Conservation (phyloP, 2,113 vertebrate species). For the Excalfactoria chinensis region DNA sequence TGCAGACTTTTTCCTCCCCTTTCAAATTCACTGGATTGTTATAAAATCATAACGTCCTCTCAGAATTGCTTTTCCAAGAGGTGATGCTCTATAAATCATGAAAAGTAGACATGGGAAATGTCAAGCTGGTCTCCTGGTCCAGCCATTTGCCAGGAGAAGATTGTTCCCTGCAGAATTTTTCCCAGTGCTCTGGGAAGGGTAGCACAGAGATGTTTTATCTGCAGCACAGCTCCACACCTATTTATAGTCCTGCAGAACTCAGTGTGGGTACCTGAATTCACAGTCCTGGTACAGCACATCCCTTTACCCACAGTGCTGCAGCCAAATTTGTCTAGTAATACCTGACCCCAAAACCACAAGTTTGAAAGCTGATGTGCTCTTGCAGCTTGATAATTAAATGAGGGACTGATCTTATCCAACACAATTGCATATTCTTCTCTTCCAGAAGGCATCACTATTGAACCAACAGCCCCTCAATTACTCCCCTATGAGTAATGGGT, state of each 20-base stretch:
- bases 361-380: background rate
- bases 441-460: background rate
- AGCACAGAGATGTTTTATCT: slow-evolving; percentile 40
- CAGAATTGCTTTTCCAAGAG: slow-evolving; percentile 42
- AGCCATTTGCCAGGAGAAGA: slow-evolving; percentile 36
- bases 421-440: background rate
- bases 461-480: background rate
- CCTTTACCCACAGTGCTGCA: background rate
- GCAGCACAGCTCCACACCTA: background rate
- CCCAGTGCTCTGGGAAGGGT: background rate
- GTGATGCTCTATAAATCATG: slow-evolving; percentile 37
- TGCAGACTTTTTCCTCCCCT: background rate
- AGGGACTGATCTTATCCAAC: background rate
- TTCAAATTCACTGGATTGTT: slow-evolving; percentile 17
- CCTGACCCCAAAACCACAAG: background rate
- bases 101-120: slow-evolving; percentile 54
- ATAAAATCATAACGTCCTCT: slow-evolving; percentile 3
- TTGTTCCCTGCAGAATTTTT: slow-evolving; percentile 60
- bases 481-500: background rate
- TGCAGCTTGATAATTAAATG: background rate
- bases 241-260: slow-evolving; percentile 35
- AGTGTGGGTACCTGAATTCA: background rate
- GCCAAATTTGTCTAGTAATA: background rate
- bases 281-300: background rate
- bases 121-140: slow-evolving; percentile 29